Conservation (phyloP, 1,140 invertebrate genomes). For the Hormaphis cornu region DNA sequence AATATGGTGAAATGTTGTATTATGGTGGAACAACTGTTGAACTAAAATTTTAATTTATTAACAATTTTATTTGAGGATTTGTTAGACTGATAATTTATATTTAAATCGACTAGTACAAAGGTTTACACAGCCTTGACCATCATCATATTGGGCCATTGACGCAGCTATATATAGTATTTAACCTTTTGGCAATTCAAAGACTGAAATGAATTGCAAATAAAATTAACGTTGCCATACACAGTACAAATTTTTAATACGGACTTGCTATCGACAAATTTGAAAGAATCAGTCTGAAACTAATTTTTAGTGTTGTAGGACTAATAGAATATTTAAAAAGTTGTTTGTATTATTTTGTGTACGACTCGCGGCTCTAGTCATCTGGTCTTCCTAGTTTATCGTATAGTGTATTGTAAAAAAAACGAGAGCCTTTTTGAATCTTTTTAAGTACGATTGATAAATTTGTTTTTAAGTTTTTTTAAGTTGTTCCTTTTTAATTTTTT, state of each 20-base stretch:
- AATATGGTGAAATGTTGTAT: neutral
- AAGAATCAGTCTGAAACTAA: neutral
- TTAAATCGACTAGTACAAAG: neutral
- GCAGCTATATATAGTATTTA: neutral
- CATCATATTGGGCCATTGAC: too few relatives aligned
- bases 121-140: too few relatives aligned
- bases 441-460: neutral
- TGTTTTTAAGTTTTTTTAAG: neutral
- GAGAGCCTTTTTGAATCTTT: neutral
- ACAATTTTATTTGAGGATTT: neutral
- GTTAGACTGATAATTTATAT: neutral
- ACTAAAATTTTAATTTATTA: neutral
- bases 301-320: neutral
- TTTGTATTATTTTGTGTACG: neutral
- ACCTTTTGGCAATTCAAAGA: too few relatives aligned
- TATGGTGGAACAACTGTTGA: neutral
- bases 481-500: neutral
- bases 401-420: neutral
- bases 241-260: too few relatives aligned
- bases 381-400: conserved; percentile 22
- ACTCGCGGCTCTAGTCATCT: conserved; percentile 20
- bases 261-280: too few relatives aligned
- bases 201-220: too few relatives aligned
- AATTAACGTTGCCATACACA: too few relatives aligned
- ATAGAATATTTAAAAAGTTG: neutral